Base-by-base conservation (phyloP, 2,888 invertebrate genomes). In the Willowsia nigromaculata region DNA sequence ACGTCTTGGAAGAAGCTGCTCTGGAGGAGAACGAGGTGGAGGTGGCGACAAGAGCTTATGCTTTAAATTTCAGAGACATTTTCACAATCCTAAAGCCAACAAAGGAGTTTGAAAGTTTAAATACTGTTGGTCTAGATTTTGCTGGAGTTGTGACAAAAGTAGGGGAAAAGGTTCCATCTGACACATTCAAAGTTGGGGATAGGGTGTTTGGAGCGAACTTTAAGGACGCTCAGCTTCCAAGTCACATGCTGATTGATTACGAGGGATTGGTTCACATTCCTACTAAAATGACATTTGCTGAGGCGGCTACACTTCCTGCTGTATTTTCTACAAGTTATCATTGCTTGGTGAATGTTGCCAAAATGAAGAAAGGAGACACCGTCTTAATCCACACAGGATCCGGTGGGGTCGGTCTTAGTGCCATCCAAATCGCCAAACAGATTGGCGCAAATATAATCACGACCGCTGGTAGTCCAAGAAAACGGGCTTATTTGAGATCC, bases 391-490 rank as follows among this genome's bases (percentile, higher is more conserved):
- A 90, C 50, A 80, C 86, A 0, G 90, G 83, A 3, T 80, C 80
- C 13, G 90, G 90, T 15, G 90, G 90, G 5, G 90, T 90, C 1
- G 90, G 90, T 5, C 84, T 90, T 0, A 40, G 33, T 9, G 83
- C 90, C 0, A 81, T 90, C 0, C 90, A 90, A 37, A 30, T 40
- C 56, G 90, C 40, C 40, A 78, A 80, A 22, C 22, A 53, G 13
- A 18, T 90, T 0, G 89, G 87, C 2, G 89, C 87, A 0, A 85
- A 74, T 7, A 85, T 89, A 11, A 82, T 89, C 11, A 82, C 82
- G 0, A 87, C 91, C 0, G 91, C 91, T 0, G 91, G 91, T 59
- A 91, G 86, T 56, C 11, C 43, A 0, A 80, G 85, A 18, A 91
- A 91, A 74, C 22, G 91, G 13, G 40, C 74, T 13, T 91, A 88